Evolutionary conservation across 2,113 vertebrate species (phyloP), one percentile per base, ranked within the genome.

Genomic region (Bubo scandiacus): DNA sequence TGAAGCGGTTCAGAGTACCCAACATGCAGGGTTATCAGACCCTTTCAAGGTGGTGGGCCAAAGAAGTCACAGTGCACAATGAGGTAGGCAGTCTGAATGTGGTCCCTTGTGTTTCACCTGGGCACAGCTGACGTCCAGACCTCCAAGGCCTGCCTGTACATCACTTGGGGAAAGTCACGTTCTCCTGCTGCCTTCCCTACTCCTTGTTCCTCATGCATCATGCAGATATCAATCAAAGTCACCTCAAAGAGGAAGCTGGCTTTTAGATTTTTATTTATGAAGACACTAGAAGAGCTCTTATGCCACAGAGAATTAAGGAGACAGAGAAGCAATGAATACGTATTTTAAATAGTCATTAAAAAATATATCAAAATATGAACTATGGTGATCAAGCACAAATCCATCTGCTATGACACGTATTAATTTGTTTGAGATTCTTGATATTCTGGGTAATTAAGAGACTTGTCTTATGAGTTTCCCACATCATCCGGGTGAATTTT

Each of bases 121-220:
- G 38, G 12, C 43, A 52, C 6, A n/a, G 42, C 20, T 17, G 29
- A 52, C 2, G 1, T 26, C 43, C 4, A 3, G 55, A 59, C 11
- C 21, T 20, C 26, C 29, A 51, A 45, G 34, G 11, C 19, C 32
- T n/a, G 27, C 38, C n/a, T 3, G 1, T n/a, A 32, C 58, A 61
- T 58, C 30, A 5, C n/a, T 5, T 17, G 5, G 38, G 51, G 23
- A 87, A 79, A 38, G 21, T 10, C 43, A 42, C 0, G 0, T 51
- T 52, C 42, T 57, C 12, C 47, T 54, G 26, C 14, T 49, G 52
- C 34, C 25, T 45, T 81, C 2, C 1, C 42, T 51, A 79, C 6
- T 14, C 12, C 20, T 61, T 40, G 2, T 40, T 71, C 45, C 27
- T 81, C 8, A 0, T 61, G 40, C 40, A 18, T 40, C 2, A 0